Conservation (phyloP, 2,888 invertebrate genomes). For the Noctua fimbriata region DNA sequence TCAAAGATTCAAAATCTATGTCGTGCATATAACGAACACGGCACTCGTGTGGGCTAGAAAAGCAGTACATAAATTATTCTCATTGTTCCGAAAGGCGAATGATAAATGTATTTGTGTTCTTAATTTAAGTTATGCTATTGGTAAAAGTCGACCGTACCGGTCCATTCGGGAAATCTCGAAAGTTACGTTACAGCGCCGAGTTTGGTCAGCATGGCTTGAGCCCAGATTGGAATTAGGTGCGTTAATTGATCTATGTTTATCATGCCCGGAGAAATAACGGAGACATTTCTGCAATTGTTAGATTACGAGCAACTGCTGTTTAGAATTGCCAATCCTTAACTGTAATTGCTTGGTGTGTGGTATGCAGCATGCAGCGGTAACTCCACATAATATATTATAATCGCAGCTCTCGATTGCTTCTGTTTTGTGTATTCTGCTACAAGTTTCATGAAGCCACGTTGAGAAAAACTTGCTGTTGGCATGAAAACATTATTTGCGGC, state of each 20-base stretch:
- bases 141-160: slow-evolving; percentile 75
- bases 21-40: slow-evolving; percentile 80
- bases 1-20: slow-evolving; percentile 83
- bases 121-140: slow-evolving; percentile 75
- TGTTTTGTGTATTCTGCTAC: slow-evolving; percentile 8
- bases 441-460: background rate
- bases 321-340: slow-evolving; percentile 52
- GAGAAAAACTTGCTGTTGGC: background rate
- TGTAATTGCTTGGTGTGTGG: slow-evolving; percentile 47
- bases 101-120: slow-evolving; percentile 82
- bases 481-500: background rate
- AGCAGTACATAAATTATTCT: slow-evolving; percentile 82
- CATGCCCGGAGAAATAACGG: slow-evolving; percentile 59
- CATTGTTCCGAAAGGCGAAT: slow-evolving; percentile 84
- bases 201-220: slow-evolving; percentile 65
- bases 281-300: slow-evolving; percentile 60
- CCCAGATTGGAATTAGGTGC: slow-evolving; percentile 70
- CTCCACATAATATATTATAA: slow-evolving; percentile 22
- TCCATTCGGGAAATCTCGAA: slow-evolving; percentile 72
- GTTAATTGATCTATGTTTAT: slow-evolving; percentile 72
- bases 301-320: slow-evolving; percentile 54
- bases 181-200: slow-evolving; percentile 67
- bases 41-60: slow-evolving; percentile 83
- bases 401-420: slow-evolving; percentile 19
- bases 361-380: slow-evolving; percentile 30